phyloP scores from a whole-genome alignment of 2,113 vertebrate species.

The Spea multiplicata region DNA sequence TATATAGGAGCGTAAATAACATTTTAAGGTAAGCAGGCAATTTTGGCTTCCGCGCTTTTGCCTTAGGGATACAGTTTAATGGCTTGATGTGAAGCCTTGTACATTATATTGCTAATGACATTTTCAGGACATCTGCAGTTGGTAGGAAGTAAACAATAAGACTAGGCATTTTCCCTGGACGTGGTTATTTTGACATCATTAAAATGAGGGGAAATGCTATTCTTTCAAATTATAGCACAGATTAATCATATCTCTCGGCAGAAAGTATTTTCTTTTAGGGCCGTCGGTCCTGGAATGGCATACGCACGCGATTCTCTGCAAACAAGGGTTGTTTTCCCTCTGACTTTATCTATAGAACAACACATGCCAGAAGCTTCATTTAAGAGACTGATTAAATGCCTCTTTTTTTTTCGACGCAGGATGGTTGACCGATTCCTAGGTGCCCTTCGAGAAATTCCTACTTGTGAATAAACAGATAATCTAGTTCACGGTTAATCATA shows the following conservation, averaged over 20 bases:
- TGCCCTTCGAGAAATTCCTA: conserved; percentile 4
- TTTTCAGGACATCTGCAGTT: conserved; percentile 73
- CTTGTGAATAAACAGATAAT: conserved; percentile 32
- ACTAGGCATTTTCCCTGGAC: conserved; percentile 55
- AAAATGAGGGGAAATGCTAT: conserved; percentile 36
- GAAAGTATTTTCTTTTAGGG: conserved; percentile 40
- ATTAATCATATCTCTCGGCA: conserved; percentile 37
- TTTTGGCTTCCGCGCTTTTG: conserved; percentile 59
- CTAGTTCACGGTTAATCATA: neutral
- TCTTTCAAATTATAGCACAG: conserved; percentile 50
- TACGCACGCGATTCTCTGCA: conserved; percentile 25
- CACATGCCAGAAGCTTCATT: conserved; percentile 35
- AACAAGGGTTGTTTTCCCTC: conserved; percentile 1
- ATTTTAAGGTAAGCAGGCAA: conserved; percentile 47
- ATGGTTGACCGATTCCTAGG: conserved; percentile 17
- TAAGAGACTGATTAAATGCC: conserved; percentile 35
- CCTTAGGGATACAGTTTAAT: conserved; percentile 70
- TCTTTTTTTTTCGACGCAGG: conserved; percentile 19
- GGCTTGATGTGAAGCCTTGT: conserved; percentile 70
- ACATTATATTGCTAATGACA: conserved; percentile 73
- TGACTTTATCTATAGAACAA: conserved; percentile 36
- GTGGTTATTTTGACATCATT: conserved; percentile 51
- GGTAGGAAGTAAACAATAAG: conserved; percentile 65
- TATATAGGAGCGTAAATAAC: conserved; percentile 54
- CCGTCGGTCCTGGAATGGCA: conserved; percentile 25